phyloP scores from a whole-genome alignment of 2,888 invertebrate species.

The Pyralis farinalis region DNA sequence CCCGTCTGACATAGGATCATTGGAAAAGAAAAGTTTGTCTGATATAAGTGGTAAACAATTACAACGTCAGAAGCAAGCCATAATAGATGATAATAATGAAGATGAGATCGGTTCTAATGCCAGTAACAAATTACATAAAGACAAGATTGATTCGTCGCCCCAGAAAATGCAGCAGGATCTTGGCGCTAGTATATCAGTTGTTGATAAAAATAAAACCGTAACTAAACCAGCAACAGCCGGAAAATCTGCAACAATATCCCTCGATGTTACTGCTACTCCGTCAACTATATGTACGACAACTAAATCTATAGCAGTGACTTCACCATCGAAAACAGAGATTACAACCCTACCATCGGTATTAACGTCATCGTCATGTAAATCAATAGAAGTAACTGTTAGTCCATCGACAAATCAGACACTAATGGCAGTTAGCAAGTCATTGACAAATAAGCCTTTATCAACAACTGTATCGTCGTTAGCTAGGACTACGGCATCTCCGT shows the following conservation, averaged over 20 bases:
- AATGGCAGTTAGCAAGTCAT: not conserved
- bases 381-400: not conserved
- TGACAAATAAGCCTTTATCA: not conserved
- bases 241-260: conserved; percentile 21
- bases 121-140: not conserved
- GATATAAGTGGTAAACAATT: conserved; percentile 24
- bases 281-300: too few relatives aligned
- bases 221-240: not conserved
- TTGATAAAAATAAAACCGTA: not conserved
- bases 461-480: not conserved
- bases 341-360: conserved; percentile 7
- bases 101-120: not conserved
- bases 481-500: not conserved
- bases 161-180: not conserved
- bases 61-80: conserved; percentile 41
- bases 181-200: not conserved
- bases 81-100: conserved; percentile 18
- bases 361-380: conserved; percentile 1
- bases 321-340: conserved; percentile 12
- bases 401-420: conserved; percentile 1
- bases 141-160: not conserved
- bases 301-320: conserved; percentile 15
- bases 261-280: conserved; percentile 10
- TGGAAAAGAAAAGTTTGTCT: not conserved
- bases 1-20: not conserved